Evolutionary conservation across 2,888 invertebrate species (phyloP), one percentile per base, ranked within the genome.

Genomic region (Idaea biselata): DNA sequence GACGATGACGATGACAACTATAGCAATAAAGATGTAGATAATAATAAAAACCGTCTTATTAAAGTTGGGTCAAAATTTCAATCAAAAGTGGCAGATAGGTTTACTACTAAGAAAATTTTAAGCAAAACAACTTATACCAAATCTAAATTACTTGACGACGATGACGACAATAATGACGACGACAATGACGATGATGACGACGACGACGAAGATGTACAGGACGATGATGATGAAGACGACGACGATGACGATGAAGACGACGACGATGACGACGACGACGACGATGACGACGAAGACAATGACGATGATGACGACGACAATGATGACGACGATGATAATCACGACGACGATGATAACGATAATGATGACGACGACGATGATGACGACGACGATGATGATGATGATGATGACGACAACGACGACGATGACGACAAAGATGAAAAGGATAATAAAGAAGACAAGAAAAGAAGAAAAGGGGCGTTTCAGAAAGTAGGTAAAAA

Each of bases 291-390:
- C 3, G 79, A 91, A 1, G 88, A 91, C 14, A 85, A 93, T 25
- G 89, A 93, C 14, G 86, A 93, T 6, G 88, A 93, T 2, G 87
- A 93, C 0, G 85, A 93, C 0, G 86, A 88, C 1, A 85, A 89
- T 25, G 83, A 88, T 18, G 83, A 88, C 17, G 83, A 88, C 18
- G 84, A 88, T 1, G 84, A 91, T 25, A 80, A 88, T 7, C 83
- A 88, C 17, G 77, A 82, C 0, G 76, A 82, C 0, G 75, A 80
- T 0, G 74, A 82, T 1, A 64, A 90, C 1, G 89, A 91, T 1
- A 84, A 92, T 0, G 86, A 91, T 0, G 86, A 93, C 16, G 87
- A 93, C 17, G 87, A 91, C 16, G 87, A 93, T 8, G 69, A 77
- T 5, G 67, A 68, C 53, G 66, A 71, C 16, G 66, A 76, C 16